Evolutionary conservation across 2,888 invertebrate genomes (phyloP).

Genomic region (Camptogramma bilineatum): DNA sequence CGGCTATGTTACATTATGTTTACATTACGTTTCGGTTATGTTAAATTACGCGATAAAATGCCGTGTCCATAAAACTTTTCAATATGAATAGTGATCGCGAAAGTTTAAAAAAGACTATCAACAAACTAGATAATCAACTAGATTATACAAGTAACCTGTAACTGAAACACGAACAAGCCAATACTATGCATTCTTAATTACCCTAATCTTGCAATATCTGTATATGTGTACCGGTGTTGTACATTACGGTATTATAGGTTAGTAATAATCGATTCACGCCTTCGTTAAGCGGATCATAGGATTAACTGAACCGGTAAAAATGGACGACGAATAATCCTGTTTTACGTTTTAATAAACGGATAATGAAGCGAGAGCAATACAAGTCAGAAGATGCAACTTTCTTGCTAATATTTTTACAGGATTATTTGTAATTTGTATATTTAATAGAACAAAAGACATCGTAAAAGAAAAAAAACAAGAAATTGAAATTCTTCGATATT

Average conservation of each 20-base stretch:
- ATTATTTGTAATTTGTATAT: slow-evolving; percentile 6
- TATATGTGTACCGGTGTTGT: slow-evolving; percentile 5
- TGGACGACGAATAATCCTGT: slow-evolving; percentile 38
- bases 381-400: slow-evolving; percentile 9
- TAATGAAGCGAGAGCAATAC: slow-evolving; percentile 23
- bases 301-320: slow-evolving; percentile 49
- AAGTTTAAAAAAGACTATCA: not conserved
- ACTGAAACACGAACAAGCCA: slow-evolving; percentile 16
- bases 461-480: not conserved
- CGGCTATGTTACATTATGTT: no score
- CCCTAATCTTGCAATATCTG: slow-evolving; percentile 9
- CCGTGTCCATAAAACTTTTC: no score
- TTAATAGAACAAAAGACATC: no score
- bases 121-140: not conserved
- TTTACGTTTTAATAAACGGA: slow-evolving; percentile 29
- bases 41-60: no score
- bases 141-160: slow-evolving; percentile 9
- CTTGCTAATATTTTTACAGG: slow-evolving; percentile 1
- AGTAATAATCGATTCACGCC: slow-evolving; percentile 50
- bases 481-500: not conserved
- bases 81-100: no score
- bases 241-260: slow-evolving; percentile 5
- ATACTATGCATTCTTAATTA: slow-evolving; percentile 14
- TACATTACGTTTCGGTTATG: no score
- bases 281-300: slow-evolving; percentile 57